These are phyloP conservation scores for Drosophila recens DNA, from an alignment of 2,888 invertebrate genomes.

Conservation along the genomic window DNA sequence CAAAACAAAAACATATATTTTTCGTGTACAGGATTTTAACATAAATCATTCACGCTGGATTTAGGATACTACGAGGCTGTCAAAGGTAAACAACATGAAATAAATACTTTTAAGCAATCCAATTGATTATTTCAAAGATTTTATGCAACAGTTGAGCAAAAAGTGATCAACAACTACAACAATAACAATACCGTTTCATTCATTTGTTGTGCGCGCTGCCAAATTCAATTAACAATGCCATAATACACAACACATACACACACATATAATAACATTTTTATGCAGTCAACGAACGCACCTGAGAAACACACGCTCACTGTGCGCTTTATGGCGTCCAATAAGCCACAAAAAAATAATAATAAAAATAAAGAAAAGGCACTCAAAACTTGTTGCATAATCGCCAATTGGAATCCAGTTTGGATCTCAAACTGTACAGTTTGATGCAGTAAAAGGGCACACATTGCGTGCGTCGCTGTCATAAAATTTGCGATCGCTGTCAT, in stretches of 20 bases:
- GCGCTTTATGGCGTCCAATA: constrained; percentile 55
- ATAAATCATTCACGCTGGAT: constrained; percentile 85
- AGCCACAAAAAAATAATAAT: constrained; percentile 18
- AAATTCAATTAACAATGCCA: constrained; percentile 34
- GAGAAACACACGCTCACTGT: constrained; percentile 29
- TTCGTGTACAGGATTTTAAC: constrained; percentile 58
- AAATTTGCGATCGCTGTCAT: constrained; percentile 43
- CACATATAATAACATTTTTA: constrained; percentile 47
- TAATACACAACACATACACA: constrained; percentile 17
- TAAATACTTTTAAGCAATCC: background rate
- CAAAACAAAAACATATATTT: constrained; percentile 42
- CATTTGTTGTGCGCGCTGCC: constrained; percentile 13
- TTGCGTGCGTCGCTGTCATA: constrained; percentile 50
- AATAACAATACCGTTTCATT: constrained; percentile 31
- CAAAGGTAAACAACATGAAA: constrained; percentile 79
- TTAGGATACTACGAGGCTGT: constrained; percentile 86
- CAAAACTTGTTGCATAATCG: constrained; percentile 72
- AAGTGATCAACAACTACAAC: constrained; percentile 12
- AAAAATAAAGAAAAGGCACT: constrained; percentile 28
- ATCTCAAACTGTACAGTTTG: constrained; percentile 58
- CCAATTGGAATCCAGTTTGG: constrained; percentile 46
- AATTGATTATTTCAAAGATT: background rate
- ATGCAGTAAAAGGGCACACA: constrained; percentile 33
- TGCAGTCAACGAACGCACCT: constrained; percentile 61
- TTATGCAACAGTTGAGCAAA: constrained; percentile 29